Evolutionary conservation across 2,888 invertebrate species (phyloP), one percentile per base, ranked within the genome.

Genomic region (Ochropleura plecta): DNA sequence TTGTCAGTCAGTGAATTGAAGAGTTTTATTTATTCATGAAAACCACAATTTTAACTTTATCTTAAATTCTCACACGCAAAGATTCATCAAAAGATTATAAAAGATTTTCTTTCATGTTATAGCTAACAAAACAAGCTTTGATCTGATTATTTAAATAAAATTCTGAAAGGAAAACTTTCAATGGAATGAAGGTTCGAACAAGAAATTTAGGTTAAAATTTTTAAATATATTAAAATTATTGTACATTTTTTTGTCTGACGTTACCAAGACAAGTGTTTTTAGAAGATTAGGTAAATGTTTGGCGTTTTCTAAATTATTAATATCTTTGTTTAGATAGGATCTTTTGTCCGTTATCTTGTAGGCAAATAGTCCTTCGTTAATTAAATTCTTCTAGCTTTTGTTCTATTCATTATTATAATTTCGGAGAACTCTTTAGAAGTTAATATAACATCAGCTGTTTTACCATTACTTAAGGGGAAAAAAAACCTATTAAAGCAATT

Each of bases 131-230:
- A 76, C 65, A 40, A 66, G 62, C 86, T 83, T 86, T 83, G 71
- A 83, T 83, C 79, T 84, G 60, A 81, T 84, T 84, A 77, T 82
- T 71, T 73, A 73, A 77, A 75, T 69, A 70, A 76, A 75, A 78
- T 72, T 49, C 20, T 59, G 67, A 82, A 78, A 78, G 63, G 62
- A 76, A 78, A 76, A 74, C 53, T 86, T 79, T 77, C 20, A 76
- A 67, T n/a, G 6, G 68, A 81, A 81, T 76, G 55, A 76, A 68
- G 60, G 76, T 81, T 84, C 82, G 82, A 86, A 86, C 77, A 73
- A 53, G 62, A 75, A 67, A 62, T 78, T 67, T 48, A 51, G 18
- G 16, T 53, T 65, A 20, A 74, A 80, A 75, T 65, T 46, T 77
- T 81, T 66, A 70, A 79, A 74, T 79, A 70, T 75, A 69, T 78